Base-by-base conservation (phyloP, 2,888 invertebrate genomes). In the Therioaphis trifolii region DNA sequence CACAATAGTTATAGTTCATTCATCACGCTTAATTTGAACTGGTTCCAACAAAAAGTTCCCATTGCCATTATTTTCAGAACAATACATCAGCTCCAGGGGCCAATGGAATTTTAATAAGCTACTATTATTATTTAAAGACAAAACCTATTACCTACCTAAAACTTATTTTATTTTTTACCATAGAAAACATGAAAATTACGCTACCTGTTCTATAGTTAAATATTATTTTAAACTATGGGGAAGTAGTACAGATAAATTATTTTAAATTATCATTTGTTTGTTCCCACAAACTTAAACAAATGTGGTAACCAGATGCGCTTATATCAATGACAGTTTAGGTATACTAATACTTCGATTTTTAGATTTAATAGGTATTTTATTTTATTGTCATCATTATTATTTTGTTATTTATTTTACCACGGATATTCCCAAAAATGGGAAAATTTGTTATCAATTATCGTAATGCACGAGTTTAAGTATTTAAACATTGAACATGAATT, bases 41-140 rank as follows among this genome's bases (percentile, higher is more conserved):
- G 77, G 49, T 77, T 66, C 18, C 14, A 43, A 61, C 61, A 76
- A 18, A 14, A 18, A 49, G 66, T 77, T 63, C 66, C 21, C 43
- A 35, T 77, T 35, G 49, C 21, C 21, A 66, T 77, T 77, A 77
- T 77, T 77, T 77, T 21, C 35, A 14, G 61, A 63, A 77, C 63
- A 66, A 77, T 66, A 35, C 21, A 4, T 55, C 46, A 12, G 12
- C 58, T 76, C 46, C 27, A n/a, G 46, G 7, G 29, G n/a, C 27
- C 27, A 4, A 43, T 12, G 18, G n/a, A 63, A 46, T 63, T n/a
- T 9, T 21, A 76, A 76, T 40, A 63, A 46, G 27, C 27, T 77
- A 66, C 21, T 63, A n/a, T n/a, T 11, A 66, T 66, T 77, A 66
- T 77, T 77, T 21, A 29, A 21, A 21, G 7, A 77, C 29, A 66